A percentile compares a stretch with the other conserved stretches of the same genome.
Evolutionary conservation across 2,888 invertebrate species (phyloP).

Genomic region (Xylophagus ater): DNA sequence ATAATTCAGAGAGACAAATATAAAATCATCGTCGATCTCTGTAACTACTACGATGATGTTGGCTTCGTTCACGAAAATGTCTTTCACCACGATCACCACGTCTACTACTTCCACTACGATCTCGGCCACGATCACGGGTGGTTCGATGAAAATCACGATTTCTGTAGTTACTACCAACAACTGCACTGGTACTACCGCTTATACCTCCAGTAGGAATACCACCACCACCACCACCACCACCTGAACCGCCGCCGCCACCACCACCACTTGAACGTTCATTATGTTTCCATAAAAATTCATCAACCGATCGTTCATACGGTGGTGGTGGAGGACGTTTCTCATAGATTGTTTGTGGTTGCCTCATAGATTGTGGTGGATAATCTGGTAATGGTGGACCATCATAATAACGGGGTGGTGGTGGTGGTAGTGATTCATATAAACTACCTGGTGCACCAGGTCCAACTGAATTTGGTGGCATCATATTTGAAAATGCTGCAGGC

Average conservation of each 20-base stretch:
- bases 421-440: constrained; percentile 51
- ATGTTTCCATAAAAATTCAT: constrained; percentile 75
- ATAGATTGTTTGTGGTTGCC: constrained; percentile 35
- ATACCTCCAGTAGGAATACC: not conserved
- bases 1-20: no score
- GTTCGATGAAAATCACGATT: constrained; percentile 31
- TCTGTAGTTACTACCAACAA: constrained; percentile 26
- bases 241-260: constrained; percentile 21
- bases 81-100: constrained; percentile 41
- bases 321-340: constrained; percentile 29
- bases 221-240: constrained; percentile 17
- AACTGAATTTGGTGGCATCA: constrained; percentile 46
- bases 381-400: constrained; percentile 66
- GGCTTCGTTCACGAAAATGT: constrained; percentile 38
- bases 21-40: constrained; percentile 27
- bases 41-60: constrained; percentile 24
- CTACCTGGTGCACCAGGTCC: constrained; percentile 33
- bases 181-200: constrained; percentile 11
- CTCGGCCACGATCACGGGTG: constrained; percentile 32
- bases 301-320: constrained; percentile 76
- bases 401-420: constrained; percentile 74
- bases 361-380: constrained; percentile 47
- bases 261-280: constrained; percentile 20
- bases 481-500: constrained; percentile 48
- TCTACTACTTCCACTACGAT: constrained; percentile 28